Base-by-base conservation (phyloP, 2,113 vertebrate genomes). In the Chlorodrepanis virens region DNA sequence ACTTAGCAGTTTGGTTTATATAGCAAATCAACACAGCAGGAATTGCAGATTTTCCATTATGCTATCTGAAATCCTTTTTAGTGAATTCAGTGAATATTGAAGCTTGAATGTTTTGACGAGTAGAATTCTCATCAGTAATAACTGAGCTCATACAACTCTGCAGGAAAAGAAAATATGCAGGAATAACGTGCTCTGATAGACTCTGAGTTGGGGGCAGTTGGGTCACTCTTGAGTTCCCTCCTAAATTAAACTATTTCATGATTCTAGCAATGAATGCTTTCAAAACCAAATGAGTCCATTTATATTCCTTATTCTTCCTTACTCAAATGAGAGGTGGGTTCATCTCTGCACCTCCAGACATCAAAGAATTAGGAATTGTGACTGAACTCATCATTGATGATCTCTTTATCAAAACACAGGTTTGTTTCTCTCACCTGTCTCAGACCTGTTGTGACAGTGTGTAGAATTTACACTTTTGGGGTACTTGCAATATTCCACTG, bases 1-100 rank as follows among this genome's bases (percentile, higher is more conserved):
- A 64, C 44, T 95, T 86, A 88, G 56, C 56, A 75, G 15, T 44
- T 75, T 89, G 85, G 93, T 90, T 91, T 81, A 90, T 68, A 67
- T 2, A 56, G 29, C 68, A 81, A 89, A 83, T 20, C 56, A 90
- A 35, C 83, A 70, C 92, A 90, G 60, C 56, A 95, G 76, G 87
- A 77, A 80, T 23, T 68, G 33, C 33, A 17, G 22, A 77, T 80
- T 96, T 94, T 83, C 60, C 35, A 53, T 56, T 45, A 78, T 68
- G 44, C 12, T 78, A 24, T 78, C 44, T 75, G 63, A 97, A 96
- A 95, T 78, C 56, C 40, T 60, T 82, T 95, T 81, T 11, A 54
- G 59, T 69, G 44, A 72, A 69, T 72, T 76, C 77, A 85, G 49
- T 50, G 47, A 93, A 90, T 71, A 89, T 45, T 71, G 87, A 60